Base-by-base conservation (phyloP, 2,888 invertebrate genomes). In the Clanis bilineata region DNA sequence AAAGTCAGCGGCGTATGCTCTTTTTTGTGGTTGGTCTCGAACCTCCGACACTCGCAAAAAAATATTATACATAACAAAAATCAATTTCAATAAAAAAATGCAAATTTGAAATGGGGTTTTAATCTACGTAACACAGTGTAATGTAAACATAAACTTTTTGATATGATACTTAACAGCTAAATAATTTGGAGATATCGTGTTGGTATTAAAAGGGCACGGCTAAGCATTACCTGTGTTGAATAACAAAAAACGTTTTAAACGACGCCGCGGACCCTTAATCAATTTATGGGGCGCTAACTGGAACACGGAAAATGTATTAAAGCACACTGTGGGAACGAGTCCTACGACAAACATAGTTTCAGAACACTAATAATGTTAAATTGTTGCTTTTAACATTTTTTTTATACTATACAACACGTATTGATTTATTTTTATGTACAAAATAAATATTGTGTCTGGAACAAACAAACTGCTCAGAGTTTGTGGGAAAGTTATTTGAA, bases 271-370 rank as follows among this genome's bases (percentile, higher is more conserved):
- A 80, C 83, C 88, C 88, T 84, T 88, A 90, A 90, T 91, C 90
- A 91, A 92, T 92, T 92, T 91, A 91, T 90, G 88, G 82, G 87
- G 90, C 90, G 91, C 91, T 92, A 92, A 92, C 88, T 91, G 87
- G 87, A 86, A 92, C 91, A 92, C 80, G 90, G 87, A 92, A 91
- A 91, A 89, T 90, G 91, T 90, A 90, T 91, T 92, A 92, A 89
- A 86, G 86, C 82, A 69, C 76, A 68, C 76, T 87, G 88, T 91
- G 91, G 89, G 90, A 90, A 90, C 85, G 71, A 73, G 74, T 71
- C 83, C 77, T 82, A 84, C 79, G 82, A 79, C 85, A 79, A 82
- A 84, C 80, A 77, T 69, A 76, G 71, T 77, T 76, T 73, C 72
- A 63, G 71, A 79, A 76, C 73, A 73, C 73, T 72, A 73, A 74